Base-by-base conservation (phyloP, 1,140 invertebrate species). In the Drosophila dunni region DNA sequence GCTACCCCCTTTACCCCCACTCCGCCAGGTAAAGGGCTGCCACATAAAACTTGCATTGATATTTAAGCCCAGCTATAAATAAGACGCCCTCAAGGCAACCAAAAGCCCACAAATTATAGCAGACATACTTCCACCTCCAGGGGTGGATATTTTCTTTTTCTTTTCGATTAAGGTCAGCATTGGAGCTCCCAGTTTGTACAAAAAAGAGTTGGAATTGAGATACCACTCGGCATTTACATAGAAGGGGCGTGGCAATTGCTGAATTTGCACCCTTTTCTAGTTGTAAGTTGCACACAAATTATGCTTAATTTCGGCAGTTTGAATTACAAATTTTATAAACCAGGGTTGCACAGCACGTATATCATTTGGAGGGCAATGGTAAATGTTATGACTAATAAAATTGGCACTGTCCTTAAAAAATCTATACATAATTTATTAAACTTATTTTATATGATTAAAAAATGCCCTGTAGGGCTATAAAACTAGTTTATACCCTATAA, bases 51-150 rank as follows among this genome's bases (percentile, higher is more conserved):
- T 89, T 88, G 82, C 83, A 89, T 88, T 88, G 83, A 89, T 88
- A 88, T 89, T 88, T 83, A 89, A 88, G 83, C 79, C 79, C 50
- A 44, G 84, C 83, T 66, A 89, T 89, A 89, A 89, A 89, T 89
- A 88, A 88, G 80, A 88, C 79, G 84, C 80, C 83, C 83, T 84
- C 83, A 44, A 80, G 79, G 79, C 83, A 83, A 77, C 45, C 76
- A 79, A 82, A 82, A 88, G 77, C 79, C 83, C 77, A 86, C 83
- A 86, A 86, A 89, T 86, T 89, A 86, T 79, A 38, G 72, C 46
- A 77, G 65, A 33, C 50, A 66, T 48, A 36, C 24, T 29, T 2
- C 24, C 24, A 17, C 45, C 44, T 40, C 50, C 13, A 5, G 61
- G 83, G 82, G 82, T 85, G 71, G 69, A 64, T 82, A 76, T 80